These are phyloP conservation scores for Galerucella calmariensis DNA, from an alignment of 2,888 invertebrate genomes.

Conservation along the genomic window DNA sequence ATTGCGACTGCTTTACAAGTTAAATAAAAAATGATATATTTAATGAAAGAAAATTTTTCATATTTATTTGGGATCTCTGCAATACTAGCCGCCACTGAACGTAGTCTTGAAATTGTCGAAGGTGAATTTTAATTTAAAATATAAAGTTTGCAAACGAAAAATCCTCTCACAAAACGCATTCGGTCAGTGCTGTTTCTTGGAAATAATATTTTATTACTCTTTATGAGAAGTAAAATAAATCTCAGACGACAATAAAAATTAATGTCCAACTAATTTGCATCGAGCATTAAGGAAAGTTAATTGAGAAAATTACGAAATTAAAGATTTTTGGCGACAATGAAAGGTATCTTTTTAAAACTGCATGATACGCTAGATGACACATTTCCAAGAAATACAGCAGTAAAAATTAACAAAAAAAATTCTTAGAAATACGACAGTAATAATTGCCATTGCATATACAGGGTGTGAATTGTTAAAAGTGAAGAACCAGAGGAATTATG, in stretches of 20 bases:
- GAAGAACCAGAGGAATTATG: no score
- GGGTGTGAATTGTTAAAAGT: no score
- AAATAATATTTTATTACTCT: slow-evolving; percentile 54
- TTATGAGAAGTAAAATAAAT: slow-evolving; percentile 60
- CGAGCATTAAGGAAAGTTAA: slow-evolving; percentile 58
- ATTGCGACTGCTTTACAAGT: no score
- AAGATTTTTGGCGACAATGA: slow-evolving; percentile 18
- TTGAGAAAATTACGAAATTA: slow-evolving; percentile 45
- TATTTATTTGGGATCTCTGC: no score
- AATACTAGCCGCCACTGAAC: no score
- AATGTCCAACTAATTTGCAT: slow-evolving; percentile 59
- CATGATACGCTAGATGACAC: background rate
- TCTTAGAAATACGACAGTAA: background rate
- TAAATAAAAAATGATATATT: no score
- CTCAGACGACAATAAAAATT: slow-evolving; percentile 43
- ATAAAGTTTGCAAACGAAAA: slow-evolving; percentile 11
- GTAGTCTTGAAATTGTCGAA: no score
- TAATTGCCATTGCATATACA: no score
- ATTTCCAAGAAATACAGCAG: background rate
- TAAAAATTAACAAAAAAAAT: background rate
- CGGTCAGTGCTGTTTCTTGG: slow-evolving; percentile 45
- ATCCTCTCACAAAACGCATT: background rate
- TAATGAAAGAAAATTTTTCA: no score
- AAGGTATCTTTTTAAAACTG: background rate
- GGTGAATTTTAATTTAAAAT: background rate